A percentile compares a stretch with the other conserved stretches of the same genome.
These are phyloP conservation scores for Anorthoa munda DNA, from an alignment of 2,888 invertebrate genomes.

Conservation along the genomic window DNA sequence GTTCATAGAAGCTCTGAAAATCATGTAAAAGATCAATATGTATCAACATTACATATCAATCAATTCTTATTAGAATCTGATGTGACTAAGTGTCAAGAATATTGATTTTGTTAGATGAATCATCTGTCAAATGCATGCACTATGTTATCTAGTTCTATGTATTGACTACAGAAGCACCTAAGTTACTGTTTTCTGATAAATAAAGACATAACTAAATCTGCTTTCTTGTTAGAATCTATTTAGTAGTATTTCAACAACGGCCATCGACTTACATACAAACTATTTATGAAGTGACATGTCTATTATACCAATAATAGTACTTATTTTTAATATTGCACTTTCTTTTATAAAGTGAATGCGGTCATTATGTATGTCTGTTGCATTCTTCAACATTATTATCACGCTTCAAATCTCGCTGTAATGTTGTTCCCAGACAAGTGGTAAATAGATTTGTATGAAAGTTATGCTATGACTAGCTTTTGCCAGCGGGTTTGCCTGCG, in stretches of 20 bases:
- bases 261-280: background rate
- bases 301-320: too few species aligned
- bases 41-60: background rate
- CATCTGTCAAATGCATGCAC: constrained; percentile 21
- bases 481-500: too few species aligned
- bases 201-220: background rate
- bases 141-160: background rate
- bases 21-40: background rate
- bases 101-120: constrained; percentile 48
- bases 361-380: background rate
- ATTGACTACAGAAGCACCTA: background rate
- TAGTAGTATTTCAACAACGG: background rate
- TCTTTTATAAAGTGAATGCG: background rate
- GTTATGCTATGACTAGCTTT: too few species aligned
- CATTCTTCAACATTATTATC: background rate
- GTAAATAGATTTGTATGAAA: too few species aligned
- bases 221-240: background rate
- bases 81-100: constrained; percentile 40
- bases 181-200: background rate
- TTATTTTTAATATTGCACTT: background rate
- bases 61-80: constrained; percentile 46
- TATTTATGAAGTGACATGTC: background rate
- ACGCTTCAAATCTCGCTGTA: background rate
- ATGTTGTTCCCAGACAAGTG: background rate
- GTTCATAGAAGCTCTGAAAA: constrained; percentile 4